Percentiles rank a stretch among this genome's conserved stretches.
Evolutionary conservation across 2,113 vertebrate species (phyloP).

Genomic region (Pundamilia nyererei): DNA sequence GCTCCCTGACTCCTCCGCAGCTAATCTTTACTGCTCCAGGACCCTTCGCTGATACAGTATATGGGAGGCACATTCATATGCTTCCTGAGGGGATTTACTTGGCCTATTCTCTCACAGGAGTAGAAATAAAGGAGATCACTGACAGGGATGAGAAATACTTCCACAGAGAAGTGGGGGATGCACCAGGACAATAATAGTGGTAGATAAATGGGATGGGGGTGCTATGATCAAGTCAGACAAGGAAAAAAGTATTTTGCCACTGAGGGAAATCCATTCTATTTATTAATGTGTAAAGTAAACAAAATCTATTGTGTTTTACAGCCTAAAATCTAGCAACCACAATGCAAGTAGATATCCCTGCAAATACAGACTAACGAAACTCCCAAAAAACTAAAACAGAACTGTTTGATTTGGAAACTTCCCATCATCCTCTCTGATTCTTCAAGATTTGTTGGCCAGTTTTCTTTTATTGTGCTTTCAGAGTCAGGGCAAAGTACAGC

Average conservation of each 20-base stretch:
- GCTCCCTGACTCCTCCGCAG: constrained; percentile 52
- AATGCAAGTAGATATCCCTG: background rate
- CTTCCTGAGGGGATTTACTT: constrained; percentile 49
- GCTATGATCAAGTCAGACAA: background rate
- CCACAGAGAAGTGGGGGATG: background rate
- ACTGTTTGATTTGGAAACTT: background rate
- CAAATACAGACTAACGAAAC: background rate
- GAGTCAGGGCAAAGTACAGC: constrained; percentile 39
- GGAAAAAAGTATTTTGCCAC: background rate
- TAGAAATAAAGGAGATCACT: constrained; percentile 20
- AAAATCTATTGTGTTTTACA: background rate
- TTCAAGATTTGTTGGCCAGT: constrained; percentile 37
- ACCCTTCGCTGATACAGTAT: constrained; percentile 40
- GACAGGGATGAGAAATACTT: constrained; percentile 3
- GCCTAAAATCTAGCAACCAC: background rate
- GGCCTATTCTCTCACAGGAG: constrained; percentile 15
- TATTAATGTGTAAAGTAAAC: background rate
- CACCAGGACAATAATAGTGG: background rate
- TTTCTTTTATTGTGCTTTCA: constrained; percentile 55
- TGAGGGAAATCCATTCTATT: background rate
- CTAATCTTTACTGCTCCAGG: constrained; percentile 58
- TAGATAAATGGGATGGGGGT: background rate
- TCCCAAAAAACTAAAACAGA: background rate
- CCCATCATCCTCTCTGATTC: background rate
- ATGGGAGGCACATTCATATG: constrained; percentile 31